Base-by-base conservation (phyloP, 2,888 invertebrate species). In the Caenorhabditis virilis region DNA sequence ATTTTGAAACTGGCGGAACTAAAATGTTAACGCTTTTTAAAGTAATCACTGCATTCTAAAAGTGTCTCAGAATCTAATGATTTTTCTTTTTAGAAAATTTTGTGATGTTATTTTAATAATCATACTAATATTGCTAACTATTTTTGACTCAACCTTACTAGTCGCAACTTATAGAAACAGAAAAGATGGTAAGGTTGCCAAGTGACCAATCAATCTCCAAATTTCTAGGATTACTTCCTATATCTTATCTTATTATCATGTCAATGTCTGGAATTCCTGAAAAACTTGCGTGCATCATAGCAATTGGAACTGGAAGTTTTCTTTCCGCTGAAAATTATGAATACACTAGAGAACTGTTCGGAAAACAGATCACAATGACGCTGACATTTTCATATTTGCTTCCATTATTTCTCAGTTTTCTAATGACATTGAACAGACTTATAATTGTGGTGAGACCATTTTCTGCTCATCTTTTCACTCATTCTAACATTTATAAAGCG, bases 401-500 rank as follows among this genome's bases (percentile, higher is more conserved):
- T 30, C 6, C 13, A 9, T 6, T 9, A 30, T 30, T 30, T 30
- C 13, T 27, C 9, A 23, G 43, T 27, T 26, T 45, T 45, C 18
- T 45, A 15, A 45, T 45, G 43, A 45, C 43, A 11, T 16, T 45
- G n/a, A n/a, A 45, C 27, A 26, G 43, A 5, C 6, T 45, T 15
- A 22, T 25, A 15, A 45, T 45, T 6, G 18, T 45, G 2, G 5
- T 45, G 6, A 23, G 9, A 15, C 27, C 43, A 27, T 15, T 27
- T 16, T 15, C 26, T 6, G 3, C 5, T 15, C 15, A 11, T 27
- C 16, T 13, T 45, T 45, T 45, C 9, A 22, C 27, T 4, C 15
- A 15, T 6, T 27, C n/a, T 7, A 15, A 27, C 4, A 16, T 45
- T 15, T 45, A 2, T 2, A n/a, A n/a, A 23, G n/a, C n/a, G 22